phyloP scores from a whole-genome alignment of 2,797 vertebrate genomes.

The Cercopithecus diana region DNA sequence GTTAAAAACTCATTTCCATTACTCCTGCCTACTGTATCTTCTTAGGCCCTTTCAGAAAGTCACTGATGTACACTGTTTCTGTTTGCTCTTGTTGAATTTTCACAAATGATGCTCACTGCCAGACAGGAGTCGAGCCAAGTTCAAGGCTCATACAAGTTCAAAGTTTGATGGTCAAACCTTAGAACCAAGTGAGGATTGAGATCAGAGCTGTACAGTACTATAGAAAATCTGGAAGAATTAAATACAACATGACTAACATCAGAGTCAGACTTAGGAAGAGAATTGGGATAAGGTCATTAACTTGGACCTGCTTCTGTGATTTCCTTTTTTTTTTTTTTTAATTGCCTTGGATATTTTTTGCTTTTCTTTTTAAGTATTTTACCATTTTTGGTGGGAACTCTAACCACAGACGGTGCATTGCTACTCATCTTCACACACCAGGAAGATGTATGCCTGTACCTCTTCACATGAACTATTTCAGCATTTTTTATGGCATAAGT shows the following conservation, averaged over 20 bases:
- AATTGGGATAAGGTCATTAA: not conserved
- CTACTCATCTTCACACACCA: not conserved
- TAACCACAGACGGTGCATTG: not conserved
- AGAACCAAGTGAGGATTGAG: not conserved
- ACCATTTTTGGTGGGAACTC: not conserved
- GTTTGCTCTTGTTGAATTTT: not conserved
- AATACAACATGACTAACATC: not conserved
- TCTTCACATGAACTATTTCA: not conserved
- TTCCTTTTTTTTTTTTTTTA: not conserved
- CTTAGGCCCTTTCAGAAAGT: not conserved
- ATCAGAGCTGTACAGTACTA: not conserved
- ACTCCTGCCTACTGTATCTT: not conserved
- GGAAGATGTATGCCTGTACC: not conserved
- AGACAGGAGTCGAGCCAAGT: not conserved
- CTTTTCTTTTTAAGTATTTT: slow-evolving; percentile 25
- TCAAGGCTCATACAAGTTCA: not conserved
- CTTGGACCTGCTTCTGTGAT: not conserved
- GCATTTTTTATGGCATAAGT: not conserved
- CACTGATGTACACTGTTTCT: not conserved
- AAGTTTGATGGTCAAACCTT: not conserved
- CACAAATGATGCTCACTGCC: not conserved
- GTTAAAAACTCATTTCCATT: not conserved
- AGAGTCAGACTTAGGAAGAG: not conserved
- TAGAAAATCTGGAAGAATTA: not conserved
- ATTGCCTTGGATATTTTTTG: not conserved